Evolutionary conservation across 2,797 vertebrate species (phyloP).

Genomic region (Hyperoplus lanceolatus): DNA sequence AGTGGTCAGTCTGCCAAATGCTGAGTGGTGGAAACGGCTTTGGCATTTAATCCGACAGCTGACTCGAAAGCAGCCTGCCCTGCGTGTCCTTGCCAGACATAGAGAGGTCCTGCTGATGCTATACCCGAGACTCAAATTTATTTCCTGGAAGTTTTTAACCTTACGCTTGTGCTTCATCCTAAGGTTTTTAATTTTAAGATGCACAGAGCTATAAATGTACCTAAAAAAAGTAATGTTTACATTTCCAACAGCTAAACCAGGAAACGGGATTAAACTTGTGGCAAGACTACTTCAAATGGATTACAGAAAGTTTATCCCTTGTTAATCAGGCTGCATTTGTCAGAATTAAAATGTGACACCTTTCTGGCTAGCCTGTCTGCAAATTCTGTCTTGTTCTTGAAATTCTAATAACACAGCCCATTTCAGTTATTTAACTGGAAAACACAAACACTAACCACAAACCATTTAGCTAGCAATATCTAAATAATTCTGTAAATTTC

Average conservation of each 20-base stretch:
- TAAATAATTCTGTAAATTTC: not conserved
- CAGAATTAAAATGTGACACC: constrained; percentile 32
- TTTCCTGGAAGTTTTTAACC: constrained; percentile 36
- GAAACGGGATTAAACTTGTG: constrained; percentile 7
- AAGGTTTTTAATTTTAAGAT: constrained; percentile 17
- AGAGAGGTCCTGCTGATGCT: constrained; percentile 28
- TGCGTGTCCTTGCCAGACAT: constrained; percentile 21
- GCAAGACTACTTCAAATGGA: constrained; percentile 20
- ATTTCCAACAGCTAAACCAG: not conserved
- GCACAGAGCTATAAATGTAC: constrained; percentile 13
- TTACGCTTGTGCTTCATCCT: constrained; percentile 13
- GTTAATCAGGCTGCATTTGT: constrained; percentile 28
- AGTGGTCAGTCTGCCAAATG: constrained; percentile 43
- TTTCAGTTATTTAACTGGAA: not conserved
- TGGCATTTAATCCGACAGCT: constrained; percentile 52
- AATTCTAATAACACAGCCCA: not conserved
- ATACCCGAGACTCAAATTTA: constrained; percentile 39
- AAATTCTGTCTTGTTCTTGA: not conserved
- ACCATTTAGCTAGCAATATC: not conserved
- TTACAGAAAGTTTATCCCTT: constrained; percentile 35
- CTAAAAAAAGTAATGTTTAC: not conserved
- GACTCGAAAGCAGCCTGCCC: constrained; percentile 17
- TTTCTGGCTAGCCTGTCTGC: not conserved
- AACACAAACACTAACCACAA: not conserved
- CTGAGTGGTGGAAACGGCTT: constrained; percentile 5